These are phyloP conservation scores for Enteromius treurensis DNA, from an alignment of 2,797 vertebrate genomes.

Conservation along the genomic window DNA sequence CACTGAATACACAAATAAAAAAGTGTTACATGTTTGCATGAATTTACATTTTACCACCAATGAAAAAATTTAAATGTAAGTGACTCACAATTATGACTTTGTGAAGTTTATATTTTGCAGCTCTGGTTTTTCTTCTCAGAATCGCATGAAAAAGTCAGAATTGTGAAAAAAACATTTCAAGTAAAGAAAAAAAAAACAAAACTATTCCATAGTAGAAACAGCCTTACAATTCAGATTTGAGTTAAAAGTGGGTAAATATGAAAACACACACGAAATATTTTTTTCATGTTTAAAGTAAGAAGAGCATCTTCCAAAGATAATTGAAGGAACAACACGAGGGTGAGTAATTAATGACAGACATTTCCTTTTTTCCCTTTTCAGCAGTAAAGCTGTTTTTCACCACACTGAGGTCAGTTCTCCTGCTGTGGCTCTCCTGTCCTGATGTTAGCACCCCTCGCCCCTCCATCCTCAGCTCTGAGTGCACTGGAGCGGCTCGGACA, in stretches of 20 bases:
- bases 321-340: too few species aligned
- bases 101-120: too few species aligned
- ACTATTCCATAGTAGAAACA: background rate
- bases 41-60: background rate
- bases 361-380: background rate
- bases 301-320: too few species aligned
- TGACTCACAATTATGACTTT: too few species aligned
- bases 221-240: too few species aligned
- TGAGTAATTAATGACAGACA: too few species aligned
- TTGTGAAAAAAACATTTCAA: background rate
- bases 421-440: background rate
- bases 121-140: background rate
- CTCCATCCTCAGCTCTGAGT: slow-evolving; percentile 32
- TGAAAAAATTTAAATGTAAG: too few species aligned
- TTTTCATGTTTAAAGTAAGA: background rate
- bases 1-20: too few species aligned
- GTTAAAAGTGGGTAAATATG: background rate
- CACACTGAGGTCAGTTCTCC: background rate
- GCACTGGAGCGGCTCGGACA: slow-evolving; percentile 72
- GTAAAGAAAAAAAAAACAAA: too few species aligned
- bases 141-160: background rate
- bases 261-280: background rate
- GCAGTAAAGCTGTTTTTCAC: background rate
- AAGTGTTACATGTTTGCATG: background rate
- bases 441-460: slow-evolving; percentile 13